Percentiles rank a stretch among this genome's conserved stretches.
phyloP scores from a whole-genome alignment of 2,797 vertebrate species.

The Myripristis jacobus region DNA sequence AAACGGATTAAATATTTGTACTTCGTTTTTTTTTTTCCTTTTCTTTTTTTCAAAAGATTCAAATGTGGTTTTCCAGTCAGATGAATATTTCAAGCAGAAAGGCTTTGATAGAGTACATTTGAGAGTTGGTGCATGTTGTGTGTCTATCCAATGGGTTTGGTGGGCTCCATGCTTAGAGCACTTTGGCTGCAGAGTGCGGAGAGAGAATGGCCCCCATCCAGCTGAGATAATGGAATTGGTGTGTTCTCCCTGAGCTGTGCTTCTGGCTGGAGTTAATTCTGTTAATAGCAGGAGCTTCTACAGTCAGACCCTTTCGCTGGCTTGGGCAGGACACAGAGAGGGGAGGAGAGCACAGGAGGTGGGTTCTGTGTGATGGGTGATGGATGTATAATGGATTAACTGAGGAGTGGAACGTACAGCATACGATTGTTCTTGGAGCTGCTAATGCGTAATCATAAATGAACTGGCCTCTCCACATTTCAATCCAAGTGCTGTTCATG shows the following conservation, averaged over 20 bases:
- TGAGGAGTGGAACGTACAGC: slow-evolving; percentile 72
- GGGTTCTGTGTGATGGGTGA: slow-evolving; percentile 72
- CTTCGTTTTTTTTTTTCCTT: too few relatives aligned
- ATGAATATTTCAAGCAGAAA: slow-evolving; percentile 85
- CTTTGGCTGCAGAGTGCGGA: slow-evolving; percentile 76
- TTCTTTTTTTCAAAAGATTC: slow-evolving; percentile 68
- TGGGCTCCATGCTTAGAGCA: slow-evolving; percentile 74
- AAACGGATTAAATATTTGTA: slow-evolving; percentile 73
- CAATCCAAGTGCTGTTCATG: slow-evolving; percentile 60
- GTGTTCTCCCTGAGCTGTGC: slow-evolving; percentile 83
- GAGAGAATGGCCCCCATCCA: slow-evolving; percentile 82
- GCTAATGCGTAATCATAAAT: slow-evolving; percentile 82
- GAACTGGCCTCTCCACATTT: slow-evolving; percentile 57
- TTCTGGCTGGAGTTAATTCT: slow-evolving; percentile 87
- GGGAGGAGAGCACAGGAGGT: slow-evolving; percentile 58
- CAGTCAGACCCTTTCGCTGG: slow-evolving; percentile 66
- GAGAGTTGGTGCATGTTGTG: slow-evolving; percentile 77
- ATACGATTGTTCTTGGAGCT: slow-evolving; percentile 80
- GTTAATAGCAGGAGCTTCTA: slow-evolving; percentile 84
- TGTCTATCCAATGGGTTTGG: slow-evolving; percentile 70
- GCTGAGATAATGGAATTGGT: slow-evolving; percentile 89
- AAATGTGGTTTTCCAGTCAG: slow-evolving; percentile 73
- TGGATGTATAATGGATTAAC: slow-evolving; percentile 85
- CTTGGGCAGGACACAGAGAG: slow-evolving; percentile 55
- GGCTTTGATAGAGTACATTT: slow-evolving; percentile 79